Conservation (phyloP, 2,113 vertebrate species). For the Centropus bengalensis region DNA sequence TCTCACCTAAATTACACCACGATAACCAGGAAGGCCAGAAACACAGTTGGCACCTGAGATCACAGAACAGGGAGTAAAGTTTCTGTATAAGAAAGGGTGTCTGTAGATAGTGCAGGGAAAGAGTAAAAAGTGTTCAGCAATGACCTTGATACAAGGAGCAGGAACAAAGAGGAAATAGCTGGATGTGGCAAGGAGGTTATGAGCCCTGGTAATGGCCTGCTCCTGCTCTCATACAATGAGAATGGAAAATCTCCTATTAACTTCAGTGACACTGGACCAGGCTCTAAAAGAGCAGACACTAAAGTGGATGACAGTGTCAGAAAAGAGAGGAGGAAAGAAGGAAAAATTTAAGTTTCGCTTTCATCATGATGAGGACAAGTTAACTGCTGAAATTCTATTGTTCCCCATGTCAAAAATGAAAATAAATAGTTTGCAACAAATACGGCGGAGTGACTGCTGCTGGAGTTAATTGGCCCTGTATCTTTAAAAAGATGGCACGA, state of each 20-base stretch:
- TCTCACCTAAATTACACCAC: slow-evolving; percentile 5
- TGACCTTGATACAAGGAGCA: slow-evolving; percentile 60
- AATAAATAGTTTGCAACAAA: slow-evolving; percentile 57
- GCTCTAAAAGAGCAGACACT: slow-evolving; percentile 65
- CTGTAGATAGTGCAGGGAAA: neutral
- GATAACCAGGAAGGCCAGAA: slow-evolving; percentile 8
- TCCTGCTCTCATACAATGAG: slow-evolving; percentile 54
- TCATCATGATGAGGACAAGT: slow-evolving; percentile 38
- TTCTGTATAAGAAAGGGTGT: neutral
- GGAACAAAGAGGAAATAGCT: slow-evolving; percentile 66
- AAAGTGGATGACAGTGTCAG: slow-evolving; percentile 53
- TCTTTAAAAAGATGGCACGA: neutral
- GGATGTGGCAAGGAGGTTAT: slow-evolving; percentile 54
- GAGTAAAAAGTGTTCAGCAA: slow-evolving; percentile 54
- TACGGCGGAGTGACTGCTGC: neutral
- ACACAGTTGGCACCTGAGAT: neutral
- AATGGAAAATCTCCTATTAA: slow-evolving; percentile 70
- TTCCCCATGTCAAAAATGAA: slow-evolving; percentile 41
- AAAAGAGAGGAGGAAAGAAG: slow-evolving; percentile 64
- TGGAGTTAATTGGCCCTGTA: slow-evolving; percentile 21
- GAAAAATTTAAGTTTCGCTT: slow-evolving; percentile 55
- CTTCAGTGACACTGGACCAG: slow-evolving; percentile 60
- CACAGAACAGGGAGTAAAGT: neutral
- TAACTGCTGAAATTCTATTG: slow-evolving; percentile 40
- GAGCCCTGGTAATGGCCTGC: slow-evolving; percentile 66